A percentile compares a stretch with the other conserved stretches of the same genome.
Evolutionary conservation across 1,140 invertebrate genomes (phyloP).

Genomic region (Cataglyphis hispanica): DNA sequence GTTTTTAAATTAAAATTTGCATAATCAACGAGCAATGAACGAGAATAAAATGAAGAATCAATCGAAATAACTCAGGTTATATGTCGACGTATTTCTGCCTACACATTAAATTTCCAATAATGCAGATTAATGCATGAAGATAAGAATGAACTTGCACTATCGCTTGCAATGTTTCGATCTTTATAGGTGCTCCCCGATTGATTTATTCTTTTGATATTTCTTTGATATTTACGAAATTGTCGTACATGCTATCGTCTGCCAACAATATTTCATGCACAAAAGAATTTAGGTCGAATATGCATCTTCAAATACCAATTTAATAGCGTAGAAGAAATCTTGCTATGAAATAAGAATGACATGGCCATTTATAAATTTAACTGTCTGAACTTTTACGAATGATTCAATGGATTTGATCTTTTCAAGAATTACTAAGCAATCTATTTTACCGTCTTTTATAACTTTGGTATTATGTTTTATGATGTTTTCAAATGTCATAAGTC

Average conservation of each 20-base stretch:
- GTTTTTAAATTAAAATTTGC: not conserved
- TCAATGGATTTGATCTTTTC: slow-evolving; percentile 22
- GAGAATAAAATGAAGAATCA: too few species aligned
- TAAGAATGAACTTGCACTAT: not conserved
- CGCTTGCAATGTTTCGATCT: not conserved
- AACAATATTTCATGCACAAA: not conserved
- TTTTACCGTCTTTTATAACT: slow-evolving; percentile 3
- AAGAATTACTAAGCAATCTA: slow-evolving; percentile 6
- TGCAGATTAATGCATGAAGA: not conserved
- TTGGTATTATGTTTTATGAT: slow-evolving; percentile 13
- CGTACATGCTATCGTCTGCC: not conserved
- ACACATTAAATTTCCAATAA: slow-evolving; percentile 2
- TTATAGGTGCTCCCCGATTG: not conserved
- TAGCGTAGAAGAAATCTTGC: not conserved
- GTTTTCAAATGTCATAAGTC: slow-evolving; percentile 39
- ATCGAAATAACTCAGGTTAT: not conserved
- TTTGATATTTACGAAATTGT: slow-evolving; percentile 16
- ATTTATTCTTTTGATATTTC: slow-evolving; percentile 6
- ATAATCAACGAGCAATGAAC: not conserved
- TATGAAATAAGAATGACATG: not conserved
- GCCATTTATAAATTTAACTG: slow-evolving; percentile 30
- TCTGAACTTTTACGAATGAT: slow-evolving; percentile 42
- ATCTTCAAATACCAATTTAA: slow-evolving; percentile 9
- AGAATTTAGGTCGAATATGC: not conserved
- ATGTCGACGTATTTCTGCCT: not conserved